These are phyloP conservation scores for Plotosus lineatus DNA, from an alignment of 2,113 vertebrate genomes.

Conservation along the genomic window DNA sequence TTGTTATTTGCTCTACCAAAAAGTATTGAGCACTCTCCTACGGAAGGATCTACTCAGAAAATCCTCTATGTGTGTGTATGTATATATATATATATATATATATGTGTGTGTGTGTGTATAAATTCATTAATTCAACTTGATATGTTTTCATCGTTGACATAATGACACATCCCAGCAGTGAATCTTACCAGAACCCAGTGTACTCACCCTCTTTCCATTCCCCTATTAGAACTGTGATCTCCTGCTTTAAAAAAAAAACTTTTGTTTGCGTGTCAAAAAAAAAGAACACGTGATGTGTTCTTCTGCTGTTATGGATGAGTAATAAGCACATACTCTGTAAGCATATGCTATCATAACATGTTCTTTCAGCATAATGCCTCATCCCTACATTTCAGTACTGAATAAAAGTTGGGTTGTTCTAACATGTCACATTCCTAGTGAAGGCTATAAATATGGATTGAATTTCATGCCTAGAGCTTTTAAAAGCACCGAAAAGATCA, in stretches of 20 bases:
- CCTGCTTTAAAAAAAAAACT: neutral
- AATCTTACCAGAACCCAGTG: constrained; percentile 33
- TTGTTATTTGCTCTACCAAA: too few species aligned
- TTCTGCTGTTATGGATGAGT: constrained; percentile 21
- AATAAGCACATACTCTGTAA: constrained; percentile 32
- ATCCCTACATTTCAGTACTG: neutral
- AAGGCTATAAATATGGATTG: neutral
- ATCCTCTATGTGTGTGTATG: too few species aligned
- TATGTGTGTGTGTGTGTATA: too few species aligned
- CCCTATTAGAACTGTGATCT: constrained; percentile 60
- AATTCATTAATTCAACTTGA: too few species aligned
- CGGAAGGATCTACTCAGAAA: too few species aligned
- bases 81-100: too few species aligned
- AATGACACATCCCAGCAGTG: neutral
- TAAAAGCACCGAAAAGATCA: neutral
- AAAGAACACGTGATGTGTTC: neutral
- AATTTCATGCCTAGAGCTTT: neutral
- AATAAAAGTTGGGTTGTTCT: neutral
- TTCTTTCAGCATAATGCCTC: neutral
- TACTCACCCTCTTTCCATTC: constrained; percentile 50
- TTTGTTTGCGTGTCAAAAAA: neutral
- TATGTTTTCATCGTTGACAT: too few species aligned
- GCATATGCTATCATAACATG: constrained; percentile 4
- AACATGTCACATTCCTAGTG: neutral
- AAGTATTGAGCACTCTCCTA: too few species aligned